Percentiles rank a stretch among this genome's conserved stretches.
These are phyloP conservation scores for Choristoneura rosaceana DNA, from an alignment of 2,888 invertebrate genomes.

Conservation along the genomic window DNA sequence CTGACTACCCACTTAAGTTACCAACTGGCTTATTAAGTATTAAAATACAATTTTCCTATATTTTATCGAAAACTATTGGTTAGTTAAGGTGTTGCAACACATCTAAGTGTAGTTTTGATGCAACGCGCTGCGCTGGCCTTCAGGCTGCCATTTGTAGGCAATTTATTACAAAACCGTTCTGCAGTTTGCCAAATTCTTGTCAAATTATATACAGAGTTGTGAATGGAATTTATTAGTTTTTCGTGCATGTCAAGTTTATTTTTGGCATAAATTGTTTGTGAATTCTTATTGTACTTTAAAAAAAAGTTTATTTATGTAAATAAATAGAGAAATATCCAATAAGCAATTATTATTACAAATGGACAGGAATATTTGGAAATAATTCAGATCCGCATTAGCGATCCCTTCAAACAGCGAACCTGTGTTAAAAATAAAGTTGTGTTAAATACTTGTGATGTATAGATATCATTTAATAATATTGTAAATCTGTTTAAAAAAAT, in stretches of 20 bases:
- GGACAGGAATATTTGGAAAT: too few species aligned
- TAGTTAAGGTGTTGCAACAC: conserved; percentile 23
- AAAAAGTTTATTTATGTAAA: too few species aligned
- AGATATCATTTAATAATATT: too few species aligned
- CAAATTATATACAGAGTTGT: conserved; percentile 9
- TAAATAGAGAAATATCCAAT: too few species aligned
- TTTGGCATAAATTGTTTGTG: not conserved
- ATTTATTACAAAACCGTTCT: conserved; percentile 31
- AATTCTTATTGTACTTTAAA: too few species aligned
- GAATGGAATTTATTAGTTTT: conserved; percentile 20
- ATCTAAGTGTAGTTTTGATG: conserved; percentile 37
- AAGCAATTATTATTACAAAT: too few species aligned
- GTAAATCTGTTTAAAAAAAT: too few species aligned
- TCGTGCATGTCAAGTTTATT: not conserved
- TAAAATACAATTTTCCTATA: not conserved
- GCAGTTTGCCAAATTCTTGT: conserved; percentile 37
- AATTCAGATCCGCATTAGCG: too few species aligned
- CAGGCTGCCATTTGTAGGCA: conserved; percentile 31
- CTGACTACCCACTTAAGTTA: not conserved
- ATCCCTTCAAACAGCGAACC: too few species aligned
- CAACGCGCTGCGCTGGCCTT: conserved; percentile 28
- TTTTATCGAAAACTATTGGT: not conserved
- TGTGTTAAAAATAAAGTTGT: too few species aligned
- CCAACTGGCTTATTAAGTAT: not conserved
- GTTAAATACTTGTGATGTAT: too few species aligned